Percentiles rank a stretch among this genome's conserved stretches.
phyloP scores from a whole-genome alignment of 2,113 vertebrate genomes.

The Myotis brandtii region DNA sequence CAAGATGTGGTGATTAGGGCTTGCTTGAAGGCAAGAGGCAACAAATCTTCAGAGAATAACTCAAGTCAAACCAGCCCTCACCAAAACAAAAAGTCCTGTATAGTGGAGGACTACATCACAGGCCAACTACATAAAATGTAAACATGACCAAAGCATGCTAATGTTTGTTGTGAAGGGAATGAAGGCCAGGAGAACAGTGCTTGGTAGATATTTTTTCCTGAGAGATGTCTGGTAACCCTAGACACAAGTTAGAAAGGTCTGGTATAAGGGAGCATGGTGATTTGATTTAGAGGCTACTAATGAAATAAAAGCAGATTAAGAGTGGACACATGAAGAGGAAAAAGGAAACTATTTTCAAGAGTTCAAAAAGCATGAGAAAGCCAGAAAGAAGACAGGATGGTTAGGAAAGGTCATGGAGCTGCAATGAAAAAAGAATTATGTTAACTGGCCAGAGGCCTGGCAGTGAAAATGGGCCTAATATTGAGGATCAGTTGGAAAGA shows the following conservation, averaged over 20 bases:
- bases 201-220: not conserved
- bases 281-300: not conserved
- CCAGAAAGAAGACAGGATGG: not conserved
- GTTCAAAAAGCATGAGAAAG: slow-evolving; percentile 25
- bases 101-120: not conserved
- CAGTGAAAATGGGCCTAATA: not conserved
- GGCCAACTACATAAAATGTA: not conserved
- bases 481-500: not conserved
- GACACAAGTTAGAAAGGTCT: not conserved
- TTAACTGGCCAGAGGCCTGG: not conserved
- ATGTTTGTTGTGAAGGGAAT: not conserved
- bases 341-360: slow-evolving; percentile 30
- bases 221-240: not conserved
- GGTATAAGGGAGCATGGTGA: not conserved
- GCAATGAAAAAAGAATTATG: not conserved
- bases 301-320: slow-evolving; percentile 18
- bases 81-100: not conserved
- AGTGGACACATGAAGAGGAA: not conserved
- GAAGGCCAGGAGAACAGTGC: not conserved
- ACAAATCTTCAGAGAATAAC: slow-evolving; percentile 16
- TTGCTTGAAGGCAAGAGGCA: slow-evolving; percentile 18
- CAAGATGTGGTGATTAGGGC: slow-evolving; percentile 1
- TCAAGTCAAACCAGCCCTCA: not conserved
- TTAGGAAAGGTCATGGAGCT: not conserved
- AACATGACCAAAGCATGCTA: not conserved